Evolutionary conservation across 2,797 vertebrate genomes (phyloP).

Genomic region (Danio choprae): DNA sequence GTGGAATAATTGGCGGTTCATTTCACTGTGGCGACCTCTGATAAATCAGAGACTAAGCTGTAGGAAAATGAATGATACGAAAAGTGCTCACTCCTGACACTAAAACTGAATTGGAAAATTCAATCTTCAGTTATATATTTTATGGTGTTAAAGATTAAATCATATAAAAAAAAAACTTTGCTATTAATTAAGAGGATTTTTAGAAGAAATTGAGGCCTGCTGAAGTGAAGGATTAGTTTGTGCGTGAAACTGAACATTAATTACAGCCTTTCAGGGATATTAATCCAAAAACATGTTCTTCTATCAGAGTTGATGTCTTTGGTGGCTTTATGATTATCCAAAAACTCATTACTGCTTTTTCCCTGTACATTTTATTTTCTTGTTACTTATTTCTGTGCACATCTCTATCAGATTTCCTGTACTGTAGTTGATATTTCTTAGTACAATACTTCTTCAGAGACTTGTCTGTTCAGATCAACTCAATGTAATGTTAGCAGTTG

Average conservation of each 20-base stretch:
- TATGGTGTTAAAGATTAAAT: too few species aligned
- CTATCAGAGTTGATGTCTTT: not conserved
- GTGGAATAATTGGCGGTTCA: too few species aligned
- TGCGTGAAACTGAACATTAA: too few species aligned
- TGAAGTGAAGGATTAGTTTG: too few species aligned
- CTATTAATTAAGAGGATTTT: too few species aligned
- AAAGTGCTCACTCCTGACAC: too few species aligned
- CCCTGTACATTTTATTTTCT: not conserved
- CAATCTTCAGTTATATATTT: too few species aligned
- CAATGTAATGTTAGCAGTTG: not conserved
- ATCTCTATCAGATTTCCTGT: not conserved
- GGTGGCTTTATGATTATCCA: not conserved
- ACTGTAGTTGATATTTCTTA: not conserved
- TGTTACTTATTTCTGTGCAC: not conserved
- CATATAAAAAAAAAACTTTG: too few species aligned
- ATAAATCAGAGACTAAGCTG: too few species aligned
- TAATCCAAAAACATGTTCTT: not conserved
- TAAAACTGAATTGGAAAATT: not conserved
- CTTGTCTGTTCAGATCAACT: not conserved
- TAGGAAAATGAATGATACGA: too few species aligned
- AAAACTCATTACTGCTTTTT: not conserved
- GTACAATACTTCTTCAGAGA: not conserved
- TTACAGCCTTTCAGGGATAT: not conserved
- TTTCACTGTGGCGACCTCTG: too few species aligned
- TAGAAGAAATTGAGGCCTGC: too few species aligned